phyloP scores from a whole-genome alignment of 2,888 invertebrate genomes.

The Lochmaea capreae region DNA sequence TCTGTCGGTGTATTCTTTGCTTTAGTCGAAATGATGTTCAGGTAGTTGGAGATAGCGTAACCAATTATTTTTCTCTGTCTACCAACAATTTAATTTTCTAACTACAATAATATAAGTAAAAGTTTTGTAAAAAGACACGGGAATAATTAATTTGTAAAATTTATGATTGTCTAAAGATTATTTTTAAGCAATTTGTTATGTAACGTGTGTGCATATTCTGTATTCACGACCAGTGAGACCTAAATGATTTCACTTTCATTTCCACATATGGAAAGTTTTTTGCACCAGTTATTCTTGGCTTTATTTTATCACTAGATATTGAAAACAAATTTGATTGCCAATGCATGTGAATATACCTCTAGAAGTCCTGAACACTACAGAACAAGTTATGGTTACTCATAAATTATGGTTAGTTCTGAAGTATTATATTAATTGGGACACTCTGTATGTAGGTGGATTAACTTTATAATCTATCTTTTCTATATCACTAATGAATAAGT shows the following conservation, averaged over 20 bases:
- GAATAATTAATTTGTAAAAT: neutral
- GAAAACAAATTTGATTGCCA: constrained; percentile 5
- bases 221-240: constrained; percentile 9
- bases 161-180: constrained; percentile 2
- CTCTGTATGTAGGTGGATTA: too few species aligned
- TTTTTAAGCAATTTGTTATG: constrained; percentile 10
- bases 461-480: neutral
- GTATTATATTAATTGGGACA: neutral
- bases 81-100: neutral
- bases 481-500: too few species aligned
- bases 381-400: neutral
- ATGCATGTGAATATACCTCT: neutral
- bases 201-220: neutral
- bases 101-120: neutral
- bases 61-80: neutral
- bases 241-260: constrained; percentile 30
- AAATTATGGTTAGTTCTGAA: neutral
- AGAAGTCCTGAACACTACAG: neutral
- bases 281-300: constrained; percentile 9
- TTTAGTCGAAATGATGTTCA: too few species aligned
- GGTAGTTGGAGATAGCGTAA: too few species aligned
- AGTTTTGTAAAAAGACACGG: neutral
- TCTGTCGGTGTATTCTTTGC: too few species aligned
- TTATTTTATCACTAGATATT: constrained; percentile 2
- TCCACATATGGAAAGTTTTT: constrained; percentile 22